Evolutionary conservation across 2,113 vertebrate genomes (phyloP), one percentile per base, ranked within the genome.

Genomic region (Paradoxurus hermaphroditus): DNA sequence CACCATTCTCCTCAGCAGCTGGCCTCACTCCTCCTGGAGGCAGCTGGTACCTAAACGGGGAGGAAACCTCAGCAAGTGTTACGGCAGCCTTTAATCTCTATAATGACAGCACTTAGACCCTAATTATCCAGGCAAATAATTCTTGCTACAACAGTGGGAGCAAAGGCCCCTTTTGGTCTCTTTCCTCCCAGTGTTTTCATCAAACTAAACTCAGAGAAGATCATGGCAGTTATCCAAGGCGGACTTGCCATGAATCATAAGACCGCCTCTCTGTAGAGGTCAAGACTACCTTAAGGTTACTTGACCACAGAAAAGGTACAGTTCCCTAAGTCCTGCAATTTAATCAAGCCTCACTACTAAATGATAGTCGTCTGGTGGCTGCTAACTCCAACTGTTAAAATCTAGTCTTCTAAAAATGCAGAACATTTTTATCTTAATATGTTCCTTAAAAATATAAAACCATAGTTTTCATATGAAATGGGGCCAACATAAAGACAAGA

Each of bases 71-170:
- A 36, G 83, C 41, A 78, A 83, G 77, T 18, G 53, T 29, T 67
- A 44, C 0, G 41, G 36, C 53, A 90, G 63, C 62, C 78, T 97
- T 93, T 97, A 65, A 90, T 96, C 86, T 96, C 65, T 63, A 5
- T 65, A 73, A 94, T 78, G 41, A 78, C 44, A 70, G 41, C 68
- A 67, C 19, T 97, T 53, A 85, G 56, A 29, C 79, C 53, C 16
- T 83, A 59, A 93, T 70, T 97, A 92, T 70, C 78, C 41, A 27
- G 44, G 67, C 46, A 93, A 94, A 89, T 86, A 86, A 92, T 44
- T 87, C 63, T 53, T 5, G 2, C 21, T 84, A 23, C 63, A 63
- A 72, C 70, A 51, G 72, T 67, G 39, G n/a, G 39, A 84, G 63
- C 62, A 84, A 84, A 93, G 83, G 15, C 12, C 7, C 56, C 34